phyloP scores from a whole-genome alignment of 1,140 invertebrate genomes.

The Heliconius melpomene region DNA sequence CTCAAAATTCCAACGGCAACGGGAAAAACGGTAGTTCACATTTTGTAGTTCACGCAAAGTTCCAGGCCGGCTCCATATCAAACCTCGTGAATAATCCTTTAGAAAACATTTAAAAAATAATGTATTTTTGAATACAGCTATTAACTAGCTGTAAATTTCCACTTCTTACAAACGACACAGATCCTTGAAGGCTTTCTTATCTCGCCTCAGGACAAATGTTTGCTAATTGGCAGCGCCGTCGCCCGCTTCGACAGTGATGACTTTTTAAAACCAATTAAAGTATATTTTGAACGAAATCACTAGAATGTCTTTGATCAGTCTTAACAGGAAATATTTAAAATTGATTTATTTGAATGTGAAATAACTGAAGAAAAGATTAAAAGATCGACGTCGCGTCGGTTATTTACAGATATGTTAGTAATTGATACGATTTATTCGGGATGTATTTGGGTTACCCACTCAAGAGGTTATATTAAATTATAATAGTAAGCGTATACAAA shows the following conservation, averaged over 20 bases:
- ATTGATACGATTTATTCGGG: no score
- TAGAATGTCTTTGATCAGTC: not conserved
- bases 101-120: not conserved
- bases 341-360: not conserved
- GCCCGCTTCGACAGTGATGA: not conserved
- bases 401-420: no score
- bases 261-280: slow-evolving; percentile 4
- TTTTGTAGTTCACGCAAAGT: no score
- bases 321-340: not conserved
- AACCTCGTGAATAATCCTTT: not conserved
- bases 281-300: not conserved
- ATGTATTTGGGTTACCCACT: no score
- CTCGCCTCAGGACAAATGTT: slow-evolving; percentile 44
- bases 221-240: slow-evolving; percentile 37
- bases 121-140: not conserved
- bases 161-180: not conserved
- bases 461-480: no score
- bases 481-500: no score
- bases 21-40: no score
- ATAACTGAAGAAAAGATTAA: no score
- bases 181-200: slow-evolving; percentile 21
- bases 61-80: no score
- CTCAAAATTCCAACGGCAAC: no score
- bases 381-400: no score
- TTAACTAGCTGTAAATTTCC: not conserved